Evolutionary conservation across 2,888 invertebrate genomes (phyloP), one percentile per base, ranked within the genome.

Genomic region (Dynastes tityus): DNA sequence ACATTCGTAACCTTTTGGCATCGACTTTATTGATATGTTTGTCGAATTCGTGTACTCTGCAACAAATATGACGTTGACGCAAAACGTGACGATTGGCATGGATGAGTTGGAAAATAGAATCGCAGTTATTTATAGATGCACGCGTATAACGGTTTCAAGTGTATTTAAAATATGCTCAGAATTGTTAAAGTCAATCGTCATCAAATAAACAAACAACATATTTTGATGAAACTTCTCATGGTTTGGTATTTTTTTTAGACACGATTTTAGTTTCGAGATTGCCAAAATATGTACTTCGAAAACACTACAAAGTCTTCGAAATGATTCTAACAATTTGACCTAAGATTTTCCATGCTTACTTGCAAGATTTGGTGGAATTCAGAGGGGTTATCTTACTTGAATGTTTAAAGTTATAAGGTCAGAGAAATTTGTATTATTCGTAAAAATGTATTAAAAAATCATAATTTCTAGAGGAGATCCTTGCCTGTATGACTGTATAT

Each of bases 41-140:
- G 51, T 49, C 9, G 40, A 29, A 68, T 9, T 27, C 32, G 32
- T 27, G 51, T 68, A 27, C 16, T 51, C 51, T n/a, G n/a, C 27
- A 51, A 68, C 51, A 68, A 68, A 49, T 22, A 51, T 27, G 22
- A 13, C 1, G 51, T 53, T 51, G 68, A 68, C 68, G 68, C 68
- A 53, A 68, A 68, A 68, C 68, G 51, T 68, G 68, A 68, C 68
- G 32, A 32, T 68, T 11, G 51, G 3, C 51, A 51, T 22, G 32
- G 51, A 68, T 27, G 49, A 51, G 29, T 51, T 11, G 51, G n/a
- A 51, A 68, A 68, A 68, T 68, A 68, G 51, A 13, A 49, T 51
- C 27, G 11, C 51, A 51, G 11, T 68, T 68, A 68, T 68, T 68
- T 29, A 51, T 51, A 51, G 68, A 51, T 51, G 1, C 5, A 53